A percentile compares a stretch with the other conserved stretches of the same genome.
Evolutionary conservation across 2,113 vertebrate genomes (phyloP).

Genomic region (Sebastes fasciatus): DNA sequence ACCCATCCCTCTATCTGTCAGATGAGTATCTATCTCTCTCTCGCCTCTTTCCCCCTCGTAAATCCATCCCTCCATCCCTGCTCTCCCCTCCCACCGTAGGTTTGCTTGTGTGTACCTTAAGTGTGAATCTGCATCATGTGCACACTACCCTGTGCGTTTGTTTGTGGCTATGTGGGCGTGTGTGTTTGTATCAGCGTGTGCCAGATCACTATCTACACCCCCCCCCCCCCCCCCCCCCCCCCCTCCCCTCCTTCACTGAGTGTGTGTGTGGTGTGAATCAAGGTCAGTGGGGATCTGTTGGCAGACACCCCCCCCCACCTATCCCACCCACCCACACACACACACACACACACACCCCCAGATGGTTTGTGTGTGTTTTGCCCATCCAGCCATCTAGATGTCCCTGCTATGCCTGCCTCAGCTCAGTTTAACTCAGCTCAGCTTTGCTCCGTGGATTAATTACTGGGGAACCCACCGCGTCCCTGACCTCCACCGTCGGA

Average conservation of each 20-base stretch:
- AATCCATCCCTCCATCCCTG: slow-evolving; percentile 28
- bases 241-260: slow-evolving; percentile 19
- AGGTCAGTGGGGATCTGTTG: slow-evolving; percentile 82
- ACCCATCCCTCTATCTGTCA: slow-evolving; percentile 65
- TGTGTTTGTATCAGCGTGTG: slow-evolving; percentile 41
- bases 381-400: slow-evolving; percentile 69
- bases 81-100: slow-evolving; percentile 17
- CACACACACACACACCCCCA: slow-evolving; percentile 14
- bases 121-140: slow-evolving; percentile 9
- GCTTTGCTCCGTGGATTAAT: slow-evolving; percentile 81
- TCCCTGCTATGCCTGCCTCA: slow-evolving; percentile 49
- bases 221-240: background rate
- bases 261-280: slow-evolving; percentile 69
- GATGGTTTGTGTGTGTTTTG: slow-evolving; percentile 45
- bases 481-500: slow-evolving; percentile 83
- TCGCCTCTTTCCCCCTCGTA: slow-evolving; percentile 4
- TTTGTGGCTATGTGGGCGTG: slow-evolving; percentile 20
- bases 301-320: slow-evolving; percentile 45
- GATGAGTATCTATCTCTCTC: slow-evolving; percentile 56
- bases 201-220: slow-evolving; percentile 65
- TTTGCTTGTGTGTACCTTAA: slow-evolving; percentile 23
- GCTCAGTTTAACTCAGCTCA: slow-evolving; percentile 76
- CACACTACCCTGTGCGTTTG: background rate
- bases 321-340: slow-evolving; percentile 1
- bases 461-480: slow-evolving; percentile 80